A percentile compares a stretch with the other conserved stretches of the same genome.
These are phyloP conservation scores for Heliconius aoede DNA, from an alignment of 2,888 invertebrate species.

Conservation along the genomic window DNA sequence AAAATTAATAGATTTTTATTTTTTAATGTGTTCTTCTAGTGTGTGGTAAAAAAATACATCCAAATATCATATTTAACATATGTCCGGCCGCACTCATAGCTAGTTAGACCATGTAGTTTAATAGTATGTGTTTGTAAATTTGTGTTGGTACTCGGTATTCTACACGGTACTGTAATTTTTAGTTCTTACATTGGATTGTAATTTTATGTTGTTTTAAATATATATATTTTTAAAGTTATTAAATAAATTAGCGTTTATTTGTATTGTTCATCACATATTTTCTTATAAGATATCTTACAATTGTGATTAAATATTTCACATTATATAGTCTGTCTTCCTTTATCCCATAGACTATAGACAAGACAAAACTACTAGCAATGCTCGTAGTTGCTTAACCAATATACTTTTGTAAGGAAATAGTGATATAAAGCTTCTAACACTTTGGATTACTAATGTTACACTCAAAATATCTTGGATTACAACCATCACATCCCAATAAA, in stretches of 20 bases:
- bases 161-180: not conserved
- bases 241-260: not conserved
- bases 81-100: too few relatives aligned
- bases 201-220: not conserved
- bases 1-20: not conserved
- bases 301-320: not conserved
- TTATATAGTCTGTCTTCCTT: slow-evolving; percentile 39
- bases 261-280: not conserved
- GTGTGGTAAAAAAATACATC: too few relatives aligned
- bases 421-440: slow-evolving; percentile 67
- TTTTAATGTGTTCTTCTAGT: not conserved
- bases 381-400: slow-evolving; percentile 83
- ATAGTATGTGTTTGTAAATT: too few relatives aligned
- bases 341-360: slow-evolving; percentile 71
- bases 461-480: slow-evolving; percentile 73
- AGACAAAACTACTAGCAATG: slow-evolving; percentile 81
- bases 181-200: not conserved
- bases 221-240: not conserved
- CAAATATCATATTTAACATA: too few relatives aligned
- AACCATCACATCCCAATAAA: slow-evolving; percentile 68
- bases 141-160: too few relatives aligned
- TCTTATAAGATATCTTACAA: not conserved
- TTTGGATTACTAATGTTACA: slow-evolving; percentile 81
- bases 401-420: slow-evolving; percentile 76
- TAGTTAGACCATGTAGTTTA: too few relatives aligned